phyloP scores from a whole-genome alignment of 2,797 vertebrate species.

The Spondyliosoma cantharus region DNA sequence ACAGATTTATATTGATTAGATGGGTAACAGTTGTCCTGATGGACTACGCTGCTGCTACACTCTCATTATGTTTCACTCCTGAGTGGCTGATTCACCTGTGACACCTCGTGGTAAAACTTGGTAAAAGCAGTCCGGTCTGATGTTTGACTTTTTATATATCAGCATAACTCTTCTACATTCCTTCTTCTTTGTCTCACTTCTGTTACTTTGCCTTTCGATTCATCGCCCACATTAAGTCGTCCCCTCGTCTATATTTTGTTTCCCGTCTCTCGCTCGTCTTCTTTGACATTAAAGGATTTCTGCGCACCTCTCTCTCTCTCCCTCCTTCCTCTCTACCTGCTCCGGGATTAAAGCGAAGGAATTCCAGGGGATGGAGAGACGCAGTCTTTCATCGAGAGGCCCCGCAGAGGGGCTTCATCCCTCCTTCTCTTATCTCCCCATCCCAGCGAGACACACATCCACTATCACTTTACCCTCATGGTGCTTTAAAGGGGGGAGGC shows the following conservation, averaged over 20 bases:
- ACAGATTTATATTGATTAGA: no score
- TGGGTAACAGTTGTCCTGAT: no score
- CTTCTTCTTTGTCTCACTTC: no score
- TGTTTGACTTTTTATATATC: no score
- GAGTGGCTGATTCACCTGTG: no score
- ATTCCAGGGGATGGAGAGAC: constrained; percentile 44
- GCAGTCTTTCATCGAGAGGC: constrained; percentile 56
- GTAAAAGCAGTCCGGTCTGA: no score
- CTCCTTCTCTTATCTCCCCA: constrained; percentile 48
- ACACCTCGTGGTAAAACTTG: no score
- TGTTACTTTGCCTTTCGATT: no score
- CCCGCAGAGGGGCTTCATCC: constrained; percentile 38
- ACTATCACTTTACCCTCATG: constrained; percentile 65
- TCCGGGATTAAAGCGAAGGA: constrained; percentile 63
- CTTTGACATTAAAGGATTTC: constrained; percentile 1
- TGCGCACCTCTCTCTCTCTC: neutral
- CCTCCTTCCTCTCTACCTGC: constrained; percentile 38
- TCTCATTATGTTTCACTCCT: no score
- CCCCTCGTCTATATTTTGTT: neutral
- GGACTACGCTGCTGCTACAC: no score
- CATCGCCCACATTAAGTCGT: no score
- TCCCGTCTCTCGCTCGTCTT: neutral
- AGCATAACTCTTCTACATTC: no score
- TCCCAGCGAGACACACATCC: constrained; percentile 54
- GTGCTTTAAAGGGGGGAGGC: constrained; percentile 24